A percentile compares a stretch with the other conserved stretches of the same genome.
Conservation (phyloP, 2,888 invertebrate species). For the Cheilosia vernalis region DNA sequence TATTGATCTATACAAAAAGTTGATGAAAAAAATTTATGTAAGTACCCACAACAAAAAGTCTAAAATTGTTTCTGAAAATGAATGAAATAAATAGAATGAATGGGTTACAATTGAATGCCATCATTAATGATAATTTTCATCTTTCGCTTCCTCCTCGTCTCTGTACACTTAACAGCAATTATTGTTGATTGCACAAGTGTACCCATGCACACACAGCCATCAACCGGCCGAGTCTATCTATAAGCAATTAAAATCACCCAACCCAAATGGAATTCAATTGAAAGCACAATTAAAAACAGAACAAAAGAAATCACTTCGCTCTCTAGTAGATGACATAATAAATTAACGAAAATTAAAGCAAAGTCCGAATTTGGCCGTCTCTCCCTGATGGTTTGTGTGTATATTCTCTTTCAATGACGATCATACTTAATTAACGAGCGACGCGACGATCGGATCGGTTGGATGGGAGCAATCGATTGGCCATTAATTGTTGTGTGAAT, state of each 20-base stretch:
- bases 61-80: constrained; percentile 45
- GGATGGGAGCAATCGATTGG: constrained; percentile 49
- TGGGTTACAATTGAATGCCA: constrained; percentile 57
- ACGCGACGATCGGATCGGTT: constrained; percentile 5
- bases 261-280: constrained; percentile 65
- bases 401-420: constrained; percentile 54
- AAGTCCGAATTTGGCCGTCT: constrained; percentile 42
- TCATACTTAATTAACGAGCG: constrained; percentile 1
- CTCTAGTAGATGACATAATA: constrained; percentile 62
- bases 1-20: constrained; percentile 23
- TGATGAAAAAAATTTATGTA: not conserved
- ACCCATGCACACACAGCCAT: not conserved
- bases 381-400: constrained; percentile 23
- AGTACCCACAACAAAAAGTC: not conserved
- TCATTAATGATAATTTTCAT: constrained; percentile 53
- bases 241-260: constrained; percentile 63
- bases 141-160: constrained; percentile 23
- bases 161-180: constrained; percentile 56
- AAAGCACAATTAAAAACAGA: constrained; percentile 61
- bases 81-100: constrained; percentile 26
- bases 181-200: constrained; percentile 56
- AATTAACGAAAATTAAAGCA: constrained; percentile 63
- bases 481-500: constrained; percentile 68
- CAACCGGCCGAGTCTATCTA: constrained; percentile 16
- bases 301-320: constrained; percentile 57